Base-by-base conservation (phyloP, 2,797 vertebrate species). In the Cygnus olor region DNA sequence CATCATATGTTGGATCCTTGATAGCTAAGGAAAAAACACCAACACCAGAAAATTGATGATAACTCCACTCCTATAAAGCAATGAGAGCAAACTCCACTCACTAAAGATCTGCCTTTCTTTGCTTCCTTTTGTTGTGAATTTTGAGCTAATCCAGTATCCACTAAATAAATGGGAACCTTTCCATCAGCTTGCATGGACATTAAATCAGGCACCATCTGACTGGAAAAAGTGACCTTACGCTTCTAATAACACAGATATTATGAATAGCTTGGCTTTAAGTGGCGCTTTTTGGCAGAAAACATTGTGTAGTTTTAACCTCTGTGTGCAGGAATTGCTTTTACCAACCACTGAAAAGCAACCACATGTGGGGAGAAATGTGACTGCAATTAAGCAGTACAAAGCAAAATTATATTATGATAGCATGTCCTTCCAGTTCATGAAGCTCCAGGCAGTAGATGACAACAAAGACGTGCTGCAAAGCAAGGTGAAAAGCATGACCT, bases 221-320 rank as follows among this genome's bases (percentile, higher is more conserved):
- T 91, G 91, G 89, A 92, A 96, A 84, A 95, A 90, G n/a, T 91
- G 89, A 95, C 64, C 61, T 73, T 71, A 87, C 2, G 4, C 27
- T 94, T 93, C 65, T 89, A 88, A 86, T 68, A 96, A 88, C 65
- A 91, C 40, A 85, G 71, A 84, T 86, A 77, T 54, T 93, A 38
- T 78, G 49, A 87, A 65, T 54, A 54, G 40, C 13, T 83, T 64
- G 56, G 60, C 64, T 89, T 77, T 93, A n/a, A 82, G 38, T 14
- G 32, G 22, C 49, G 49, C 15, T 88, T 86, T 94, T 81, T 30
- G 36, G 72, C 69, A 88, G 56, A 86, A 34, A 86, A 38, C 13
- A 38, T 47, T 9, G 10, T 64, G 70, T 88, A 71, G 44, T 74
- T 88, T 91, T 94, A 80, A 95, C 74, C 83, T 96, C 68, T 78